Evolutionary conservation across 1,140 invertebrate genomes (phyloP).

Genomic region (Bombus vancouverensis): DNA sequence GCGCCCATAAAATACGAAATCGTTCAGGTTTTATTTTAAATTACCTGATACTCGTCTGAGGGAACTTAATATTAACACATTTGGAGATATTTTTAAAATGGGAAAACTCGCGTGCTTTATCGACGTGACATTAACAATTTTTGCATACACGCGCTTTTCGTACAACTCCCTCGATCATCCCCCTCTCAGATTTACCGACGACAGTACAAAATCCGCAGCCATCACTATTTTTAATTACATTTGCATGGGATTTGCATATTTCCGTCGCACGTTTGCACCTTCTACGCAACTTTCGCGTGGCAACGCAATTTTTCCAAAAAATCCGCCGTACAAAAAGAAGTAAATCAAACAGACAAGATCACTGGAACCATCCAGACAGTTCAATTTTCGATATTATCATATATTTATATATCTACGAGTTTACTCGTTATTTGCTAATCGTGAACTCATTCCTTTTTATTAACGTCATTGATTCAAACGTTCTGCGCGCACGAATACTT

Average conservation of each 20-base stretch:
- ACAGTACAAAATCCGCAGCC: conserved; percentile 35
- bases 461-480: neutral
- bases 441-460: neutral
- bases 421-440: neutral
- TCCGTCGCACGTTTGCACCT: conserved; percentile 10
- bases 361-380: too few relatives aligned
- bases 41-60: neutral
- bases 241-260: conserved; percentile 50
- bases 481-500: neutral
- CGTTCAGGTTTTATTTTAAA: neutral
- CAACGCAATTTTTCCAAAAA: conserved; percentile 30
- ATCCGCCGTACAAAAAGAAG: neutral
- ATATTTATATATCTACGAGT: too few relatives aligned
- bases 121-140: conserved; percentile 21
- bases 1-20: neutral
- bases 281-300: neutral
- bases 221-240: conserved; percentile 53
- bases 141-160: neutral
- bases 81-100: too few relatives aligned
- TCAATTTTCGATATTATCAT: too few relatives aligned
- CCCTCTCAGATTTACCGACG: conserved; percentile 19
- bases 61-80: neutral
- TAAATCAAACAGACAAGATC: neutral
- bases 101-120: neutral
- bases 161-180: neutral